Evolutionary conservation across 2,797 vertebrate species (phyloP), one percentile per base, ranked within the genome.

Genomic region (Numenius phaeopus): DNA sequence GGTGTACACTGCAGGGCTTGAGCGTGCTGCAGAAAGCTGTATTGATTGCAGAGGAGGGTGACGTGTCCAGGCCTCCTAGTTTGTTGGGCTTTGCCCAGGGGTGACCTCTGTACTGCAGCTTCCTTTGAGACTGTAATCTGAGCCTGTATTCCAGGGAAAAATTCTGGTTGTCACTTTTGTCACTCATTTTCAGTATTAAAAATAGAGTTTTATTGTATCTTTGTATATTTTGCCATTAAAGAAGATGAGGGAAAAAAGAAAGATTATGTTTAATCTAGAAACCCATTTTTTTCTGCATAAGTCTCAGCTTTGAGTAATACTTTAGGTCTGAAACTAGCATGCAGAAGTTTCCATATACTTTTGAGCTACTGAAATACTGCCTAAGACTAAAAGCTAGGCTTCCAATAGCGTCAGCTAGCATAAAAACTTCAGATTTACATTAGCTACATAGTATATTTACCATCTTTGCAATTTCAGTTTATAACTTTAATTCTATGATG

Each of bases 1-100:
- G 16, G 7, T 2, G 8, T n/a, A 20, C 14, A 1, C 58, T 23
- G 40, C 22, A 12, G 15, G 32, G 22, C 65, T 24, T 0, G 7
- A 29, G 42, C 1, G 1, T 42, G 39, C 50, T 67, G 32, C 59
- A 30, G 40, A 47, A 37, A 61, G 26, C 27, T 1, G 1, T 19
- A 7, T 5, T 32, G 37, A 34, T 22, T 47, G 55, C 23, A 13
- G 6, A 14, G 72, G 32, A 62, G 26, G 39, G 29, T 30, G 40
- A 22, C 0, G 1, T 11, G 26, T 50, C 54, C 46, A 44, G 3
- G 34, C 39, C 13, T 34, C 40, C 17, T 29, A 26, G 10, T 87
- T 83, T 14, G 30, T 58, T 69, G 57, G 37, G 29, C 37, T 77
- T 61, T 61, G 29, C 7, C 29, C 32, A 54, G 40, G 19, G 8